Evolutionary conservation across 2,797 vertebrate genomes (phyloP).

Genomic region (Huso huso): DNA sequence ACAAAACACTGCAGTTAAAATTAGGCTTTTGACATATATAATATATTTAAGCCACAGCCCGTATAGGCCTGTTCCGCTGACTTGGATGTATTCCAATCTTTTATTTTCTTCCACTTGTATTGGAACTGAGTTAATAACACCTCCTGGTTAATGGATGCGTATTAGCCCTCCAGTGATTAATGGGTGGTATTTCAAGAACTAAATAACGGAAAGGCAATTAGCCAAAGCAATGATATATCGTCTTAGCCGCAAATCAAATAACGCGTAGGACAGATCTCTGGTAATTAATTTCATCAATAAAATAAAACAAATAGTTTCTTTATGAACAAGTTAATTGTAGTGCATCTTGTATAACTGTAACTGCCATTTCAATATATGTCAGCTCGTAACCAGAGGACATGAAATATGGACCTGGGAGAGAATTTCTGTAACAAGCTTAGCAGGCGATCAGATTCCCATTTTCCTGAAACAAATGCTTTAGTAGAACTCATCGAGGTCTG

Average conservation of each 20-base stretch:
- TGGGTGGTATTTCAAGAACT: conserved; percentile 34
- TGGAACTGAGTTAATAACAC: conserved; percentile 23
- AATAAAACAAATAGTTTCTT: background rate
- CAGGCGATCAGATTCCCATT: too few species aligned
- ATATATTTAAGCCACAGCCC: too few species aligned
- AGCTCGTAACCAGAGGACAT: background rate
- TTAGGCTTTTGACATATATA: too few species aligned
- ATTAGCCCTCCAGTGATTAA: conserved; percentile 45
- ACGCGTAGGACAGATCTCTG: conserved; percentile 1
- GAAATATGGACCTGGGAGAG: background rate
- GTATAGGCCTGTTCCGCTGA: too few species aligned
- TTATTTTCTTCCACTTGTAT: background rate
- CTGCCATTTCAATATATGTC: background rate
- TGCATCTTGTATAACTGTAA: background rate
- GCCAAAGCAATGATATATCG: conserved; percentile 28
- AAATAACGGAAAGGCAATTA: conserved; percentile 43
- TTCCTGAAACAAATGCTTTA: too few species aligned
- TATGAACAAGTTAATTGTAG: background rate
- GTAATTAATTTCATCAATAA: conserved; percentile 1
- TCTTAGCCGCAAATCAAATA: conserved; percentile 30
- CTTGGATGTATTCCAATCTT: conserved; percentile 3
- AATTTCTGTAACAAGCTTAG: background rate
- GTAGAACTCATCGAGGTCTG: too few species aligned
- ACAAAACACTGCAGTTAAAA: too few species aligned
- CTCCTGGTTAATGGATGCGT: conserved; percentile 36